Evolutionary conservation across 64 coral and sea anemone species (phyloP).

Genomic region (Montipora sp.): DNA sequence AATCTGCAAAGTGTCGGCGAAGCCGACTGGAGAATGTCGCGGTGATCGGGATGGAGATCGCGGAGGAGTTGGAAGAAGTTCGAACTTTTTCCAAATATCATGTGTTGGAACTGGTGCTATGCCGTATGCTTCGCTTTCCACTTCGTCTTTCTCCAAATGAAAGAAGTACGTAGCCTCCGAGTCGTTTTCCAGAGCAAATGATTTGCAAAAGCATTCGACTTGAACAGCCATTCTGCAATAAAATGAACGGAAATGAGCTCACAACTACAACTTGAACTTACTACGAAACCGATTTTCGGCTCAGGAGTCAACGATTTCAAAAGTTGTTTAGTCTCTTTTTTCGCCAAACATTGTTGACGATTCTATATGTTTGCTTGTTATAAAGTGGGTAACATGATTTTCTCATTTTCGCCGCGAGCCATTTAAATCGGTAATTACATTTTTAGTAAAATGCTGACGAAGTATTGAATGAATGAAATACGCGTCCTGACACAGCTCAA

Average conservation of each 20-base stretch:
- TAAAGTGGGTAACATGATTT: neutral
- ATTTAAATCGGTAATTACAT: constrained; percentile 37
- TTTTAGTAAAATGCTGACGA: neutral
- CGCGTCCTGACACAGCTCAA: neutral
- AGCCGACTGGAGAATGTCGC: constrained; percentile 61
- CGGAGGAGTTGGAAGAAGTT: constrained; percentile 87
- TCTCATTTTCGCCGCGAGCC: neutral
- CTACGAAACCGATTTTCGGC: neutral
- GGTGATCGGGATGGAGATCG: constrained; percentile 72
- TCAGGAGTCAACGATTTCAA: neutral
- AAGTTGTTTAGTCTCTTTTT: neutral
- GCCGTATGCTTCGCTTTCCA: constrained; percentile 45
- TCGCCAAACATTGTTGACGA: neutral
- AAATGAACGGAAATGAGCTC: constrained; percentile 43
- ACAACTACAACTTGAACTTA: neutral
- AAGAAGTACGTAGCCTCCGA: constrained; percentile 84
- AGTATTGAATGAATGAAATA: constrained; percentile 29
- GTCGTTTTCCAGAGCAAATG: constrained; percentile 84
- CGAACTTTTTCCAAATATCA: constrained; percentile 98
- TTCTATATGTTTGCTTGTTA: too few relatives aligned
- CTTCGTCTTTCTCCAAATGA: constrained; percentile 69
- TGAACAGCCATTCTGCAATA: constrained; percentile 83
- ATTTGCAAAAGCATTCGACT: constrained; percentile 74
- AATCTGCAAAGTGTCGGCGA: constrained; percentile 88
- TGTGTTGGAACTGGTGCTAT: constrained; percentile 74